These are phyloP conservation scores for Solenopsis fugax DNA, from an alignment of 1,140 invertebrate genomes.

Conservation along the genomic window DNA sequence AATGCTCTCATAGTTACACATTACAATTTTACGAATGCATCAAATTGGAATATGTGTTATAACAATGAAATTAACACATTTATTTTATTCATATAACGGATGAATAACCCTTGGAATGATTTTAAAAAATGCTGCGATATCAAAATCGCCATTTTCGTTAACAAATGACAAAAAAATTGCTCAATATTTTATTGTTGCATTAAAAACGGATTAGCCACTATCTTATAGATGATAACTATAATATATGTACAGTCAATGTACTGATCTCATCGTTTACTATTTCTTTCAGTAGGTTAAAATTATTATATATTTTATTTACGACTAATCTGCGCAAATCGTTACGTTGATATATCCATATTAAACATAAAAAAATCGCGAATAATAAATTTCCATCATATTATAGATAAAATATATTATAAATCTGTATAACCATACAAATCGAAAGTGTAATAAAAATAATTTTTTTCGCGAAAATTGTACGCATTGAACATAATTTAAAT, in stretches of 20 bases:
- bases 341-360: neutral
- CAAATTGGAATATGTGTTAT: slow-evolving; percentile 14
- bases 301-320: slow-evolving; percentile 26
- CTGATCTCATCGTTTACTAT: slow-evolving; percentile 1
- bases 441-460: neutral
- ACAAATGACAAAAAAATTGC: neutral
- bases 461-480: neutral
- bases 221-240: slow-evolving; percentile 8
- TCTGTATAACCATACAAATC: neutral
- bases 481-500: neutral
- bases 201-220: neutral
- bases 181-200: neutral
- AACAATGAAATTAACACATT: slow-evolving; percentile 13
- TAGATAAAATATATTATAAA: slow-evolving; percentile 10
- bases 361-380: slow-evolving; percentile 11
- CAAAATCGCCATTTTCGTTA: neutral
- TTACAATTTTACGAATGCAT: slow-evolving; percentile 26
- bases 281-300: neutral
- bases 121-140: slow-evolving; percentile 24
- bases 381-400: neutral
- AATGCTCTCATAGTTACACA: slow-evolving; percentile 8
- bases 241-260: neutral
- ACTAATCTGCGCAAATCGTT: neutral
- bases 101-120: neutral
- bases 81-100: neutral